Conservation (phyloP, 2,888 invertebrate genomes). For the Lochmaea crataegi region DNA sequence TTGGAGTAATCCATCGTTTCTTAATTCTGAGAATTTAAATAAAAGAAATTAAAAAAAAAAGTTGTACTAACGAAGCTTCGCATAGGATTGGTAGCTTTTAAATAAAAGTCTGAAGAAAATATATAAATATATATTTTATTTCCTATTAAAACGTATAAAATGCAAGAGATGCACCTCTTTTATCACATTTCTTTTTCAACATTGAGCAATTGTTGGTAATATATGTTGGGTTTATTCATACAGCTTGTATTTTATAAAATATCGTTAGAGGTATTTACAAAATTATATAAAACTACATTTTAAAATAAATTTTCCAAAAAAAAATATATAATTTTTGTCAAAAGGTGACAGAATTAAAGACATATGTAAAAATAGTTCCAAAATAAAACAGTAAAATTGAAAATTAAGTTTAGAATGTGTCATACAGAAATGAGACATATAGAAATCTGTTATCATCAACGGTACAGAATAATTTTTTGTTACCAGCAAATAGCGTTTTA, state of each 20-base stretch:
- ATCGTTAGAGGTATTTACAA: neutral
- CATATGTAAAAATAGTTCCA: neutral
- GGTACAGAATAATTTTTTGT: too few relatives aligned
- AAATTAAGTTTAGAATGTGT: too few relatives aligned
- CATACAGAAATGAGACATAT: too few relatives aligned
- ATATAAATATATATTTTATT: slow-evolving; percentile 39
- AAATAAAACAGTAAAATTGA: neutral
- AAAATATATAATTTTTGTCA: neutral
- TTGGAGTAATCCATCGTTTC: too few relatives aligned
- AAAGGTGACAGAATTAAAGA: too few relatives aligned
- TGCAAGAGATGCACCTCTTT: slow-evolving; percentile 42
- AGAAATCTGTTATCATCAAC: too few relatives aligned
- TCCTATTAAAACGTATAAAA: slow-evolving; percentile 42
- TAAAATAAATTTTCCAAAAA: neutral
- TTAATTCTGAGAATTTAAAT: too few relatives aligned
- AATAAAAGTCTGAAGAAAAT: slow-evolving; percentile 13
- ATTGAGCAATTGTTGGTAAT: slow-evolving; percentile 43
- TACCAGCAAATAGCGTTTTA: too few relatives aligned
- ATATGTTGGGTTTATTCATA: slow-evolving; percentile 21
- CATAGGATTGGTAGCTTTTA: too few relatives aligned
- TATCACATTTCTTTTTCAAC: slow-evolving; percentile 45
- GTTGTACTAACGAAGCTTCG: too few relatives aligned
- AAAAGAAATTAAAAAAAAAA: too few relatives aligned
- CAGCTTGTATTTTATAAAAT: slow-evolving; percentile 16
- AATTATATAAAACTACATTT: neutral